phyloP scores from a whole-genome alignment of 2,888 invertebrate genomes.

The Noctua janthe region DNA sequence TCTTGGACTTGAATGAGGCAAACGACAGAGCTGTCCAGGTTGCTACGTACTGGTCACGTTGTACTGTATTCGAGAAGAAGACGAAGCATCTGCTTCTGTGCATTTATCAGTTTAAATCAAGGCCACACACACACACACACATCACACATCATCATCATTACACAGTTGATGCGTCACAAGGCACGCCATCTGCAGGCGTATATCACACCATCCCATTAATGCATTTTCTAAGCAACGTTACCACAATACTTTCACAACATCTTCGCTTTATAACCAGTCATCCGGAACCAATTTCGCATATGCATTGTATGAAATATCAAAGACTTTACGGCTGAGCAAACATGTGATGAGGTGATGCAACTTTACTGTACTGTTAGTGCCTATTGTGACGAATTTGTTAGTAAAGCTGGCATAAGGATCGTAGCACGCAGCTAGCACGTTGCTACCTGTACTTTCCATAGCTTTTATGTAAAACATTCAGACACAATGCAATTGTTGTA shows the following conservation, averaged over 20 bases:
- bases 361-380: neutral
- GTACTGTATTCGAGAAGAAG: no score
- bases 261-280: neutral
- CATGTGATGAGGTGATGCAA: neutral
- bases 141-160: no score
- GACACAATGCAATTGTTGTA: no score
- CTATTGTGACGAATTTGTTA: constrained; percentile 8
- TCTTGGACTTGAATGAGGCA: no score
- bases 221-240: constrained; percentile 20
- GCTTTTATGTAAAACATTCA: no score
- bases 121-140: no score
- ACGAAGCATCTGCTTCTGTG: neutral
- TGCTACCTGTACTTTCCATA: no score
- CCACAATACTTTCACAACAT: constrained; percentile 17
- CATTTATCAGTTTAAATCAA: neutral
- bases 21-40: no score
- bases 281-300: constrained; percentile 12
- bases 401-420: neutral
- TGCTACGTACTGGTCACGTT: no score
- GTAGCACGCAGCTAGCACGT: neutral
- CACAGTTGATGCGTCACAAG: neutral
- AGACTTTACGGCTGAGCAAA: constrained; percentile 3
- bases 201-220: neutral
- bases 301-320: constrained; percentile 3
- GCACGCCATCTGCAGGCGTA: neutral